Percentiles rank a stretch among this genome's conserved stretches.
phyloP scores from a whole-genome alignment of 2,888 invertebrate species.

The Drosophila algonquin region DNA sequence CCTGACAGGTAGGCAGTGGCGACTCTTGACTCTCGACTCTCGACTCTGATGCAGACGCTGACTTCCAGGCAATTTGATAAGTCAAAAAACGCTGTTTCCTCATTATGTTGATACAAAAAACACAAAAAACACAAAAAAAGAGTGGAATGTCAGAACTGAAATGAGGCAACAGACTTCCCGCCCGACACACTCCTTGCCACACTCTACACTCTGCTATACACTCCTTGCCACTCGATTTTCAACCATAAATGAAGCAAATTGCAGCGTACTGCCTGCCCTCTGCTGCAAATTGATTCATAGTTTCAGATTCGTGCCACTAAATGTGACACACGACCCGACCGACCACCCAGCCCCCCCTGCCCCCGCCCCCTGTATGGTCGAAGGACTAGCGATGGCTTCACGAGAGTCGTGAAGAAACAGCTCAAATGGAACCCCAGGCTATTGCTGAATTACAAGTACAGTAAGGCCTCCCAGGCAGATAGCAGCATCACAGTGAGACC shows the following conservation, averaged over 20 bases:
- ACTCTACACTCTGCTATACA: no score
- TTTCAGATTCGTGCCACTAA: constrained; percentile 72
- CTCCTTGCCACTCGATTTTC: constrained; percentile 8
- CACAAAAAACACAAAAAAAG: constrained; percentile 1
- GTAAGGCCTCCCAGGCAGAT: no score
- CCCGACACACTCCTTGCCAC: no score
- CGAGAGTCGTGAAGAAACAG: neutral
- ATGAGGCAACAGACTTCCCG: constrained; percentile 13
- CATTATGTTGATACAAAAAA: constrained; percentile 71
- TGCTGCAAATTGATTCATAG: constrained; percentile 75
- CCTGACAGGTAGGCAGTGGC: constrained; percentile 51
- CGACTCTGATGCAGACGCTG: constrained; percentile 7
- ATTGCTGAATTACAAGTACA: no score
- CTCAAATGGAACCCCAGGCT: neutral
- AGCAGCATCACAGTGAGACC: no score
- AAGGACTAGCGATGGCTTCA: constrained; percentile 1
- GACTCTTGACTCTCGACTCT: constrained; percentile 6
- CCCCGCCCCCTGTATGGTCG: no score
- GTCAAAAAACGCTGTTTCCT: constrained; percentile 75
- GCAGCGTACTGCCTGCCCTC: constrained; percentile 46
- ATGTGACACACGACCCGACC: constrained; percentile 79
- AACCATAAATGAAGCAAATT: constrained; percentile 8
- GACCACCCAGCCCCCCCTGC: no score
- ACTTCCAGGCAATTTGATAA: constrained; percentile 63
- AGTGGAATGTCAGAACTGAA: constrained; percentile 22